phyloP scores from a whole-genome alignment of 2,888 invertebrate genomes.

The Harpalus rubripes region DNA sequence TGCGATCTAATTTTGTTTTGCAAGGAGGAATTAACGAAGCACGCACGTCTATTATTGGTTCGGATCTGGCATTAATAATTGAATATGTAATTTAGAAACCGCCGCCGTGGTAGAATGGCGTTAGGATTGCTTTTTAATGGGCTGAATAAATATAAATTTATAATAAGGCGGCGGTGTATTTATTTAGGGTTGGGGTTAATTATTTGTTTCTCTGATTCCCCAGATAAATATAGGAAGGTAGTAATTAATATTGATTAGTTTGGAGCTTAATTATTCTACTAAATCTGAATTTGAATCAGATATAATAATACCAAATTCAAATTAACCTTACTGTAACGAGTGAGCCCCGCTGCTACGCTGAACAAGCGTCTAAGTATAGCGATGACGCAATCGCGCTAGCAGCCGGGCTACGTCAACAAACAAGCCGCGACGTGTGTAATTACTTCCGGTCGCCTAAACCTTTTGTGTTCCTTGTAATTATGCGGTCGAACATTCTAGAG shows the following conservation, averaged over 20 bases:
- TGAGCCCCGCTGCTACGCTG: no score
- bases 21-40: constrained; percentile 2
- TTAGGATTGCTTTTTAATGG: neutral
- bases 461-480: no score
- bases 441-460: no score
- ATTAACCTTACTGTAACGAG: no score
- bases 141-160: constrained; percentile 9
- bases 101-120: neutral
- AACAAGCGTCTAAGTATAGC: no score
- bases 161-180: neutral
- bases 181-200: neutral
- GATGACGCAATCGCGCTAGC: no score
- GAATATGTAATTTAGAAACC: constrained; percentile 18
- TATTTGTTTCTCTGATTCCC: neutral
- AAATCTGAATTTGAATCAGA: no score
- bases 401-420: no score
- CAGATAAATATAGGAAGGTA: neutral
- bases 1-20: constrained; percentile 22
- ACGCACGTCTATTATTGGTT: constrained; percentile 10
- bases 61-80: constrained; percentile 1
- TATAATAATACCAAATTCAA: no score
- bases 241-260: neutral
- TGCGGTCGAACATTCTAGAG: no score
- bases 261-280: neutral
- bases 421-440: no score